Evolutionary conservation across 2,113 vertebrate genomes (phyloP).

Genomic region (Gadus macrocephalus): DNA sequence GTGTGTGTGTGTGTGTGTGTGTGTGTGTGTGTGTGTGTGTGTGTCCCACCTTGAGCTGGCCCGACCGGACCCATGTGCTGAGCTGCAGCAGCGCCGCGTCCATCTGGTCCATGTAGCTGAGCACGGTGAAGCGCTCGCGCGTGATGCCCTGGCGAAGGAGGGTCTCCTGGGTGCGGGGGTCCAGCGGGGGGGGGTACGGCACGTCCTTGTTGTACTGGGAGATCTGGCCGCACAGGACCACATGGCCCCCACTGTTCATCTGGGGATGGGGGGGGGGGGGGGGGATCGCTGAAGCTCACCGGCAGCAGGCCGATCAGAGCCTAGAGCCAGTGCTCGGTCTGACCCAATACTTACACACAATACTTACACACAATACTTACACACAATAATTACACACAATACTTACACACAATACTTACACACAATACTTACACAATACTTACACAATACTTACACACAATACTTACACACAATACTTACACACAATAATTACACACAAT

Average conservation of each 20-base stretch:
- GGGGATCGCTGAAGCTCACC: background rate
- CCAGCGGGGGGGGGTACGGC: conserved; percentile 87
- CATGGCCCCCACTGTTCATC: conserved; percentile 87
- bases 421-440: too few species aligned
- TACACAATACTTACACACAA: too few species aligned
- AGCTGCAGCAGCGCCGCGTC: conserved; percentile 78
- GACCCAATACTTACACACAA: too few species aligned
- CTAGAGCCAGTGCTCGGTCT: too few species aligned
- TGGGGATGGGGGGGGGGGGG: conserved; percentile 22
- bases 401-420: too few species aligned
- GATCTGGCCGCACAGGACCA: conserved; percentile 94
- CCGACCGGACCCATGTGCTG: conserved; percentile 81
- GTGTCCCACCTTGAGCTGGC: conserved; percentile 83
- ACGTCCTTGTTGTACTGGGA: conserved; percentile 96
- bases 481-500: too few species aligned
- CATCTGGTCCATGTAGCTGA: conserved; percentile 82
- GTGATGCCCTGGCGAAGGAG: conserved; percentile 77
- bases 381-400: too few species aligned
- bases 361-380: too few species aligned
- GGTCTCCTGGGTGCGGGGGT: conserved; percentile 67
- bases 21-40: too few species aligned
- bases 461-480: too few species aligned
- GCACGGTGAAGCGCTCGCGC: conserved; percentile 86
- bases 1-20: conserved; percentile 6
- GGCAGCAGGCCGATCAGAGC: background rate